Conservation (phyloP, 2,888 invertebrate species). For the Xanthorhoe spadicearia region DNA sequence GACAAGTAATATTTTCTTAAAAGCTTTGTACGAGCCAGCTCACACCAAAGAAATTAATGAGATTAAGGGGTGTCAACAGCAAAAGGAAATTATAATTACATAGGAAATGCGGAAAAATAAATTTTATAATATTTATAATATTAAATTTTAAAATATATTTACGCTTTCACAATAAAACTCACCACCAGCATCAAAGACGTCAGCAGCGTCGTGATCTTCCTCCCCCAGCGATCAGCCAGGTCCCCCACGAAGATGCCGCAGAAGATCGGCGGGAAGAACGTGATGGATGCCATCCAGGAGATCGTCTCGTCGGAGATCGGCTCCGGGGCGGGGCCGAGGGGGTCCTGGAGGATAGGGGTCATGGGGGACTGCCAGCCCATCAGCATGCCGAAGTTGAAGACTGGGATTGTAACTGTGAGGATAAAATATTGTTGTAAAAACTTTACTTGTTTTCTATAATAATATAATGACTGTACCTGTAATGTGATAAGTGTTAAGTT, state of each 20-base stretch:
- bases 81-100: background rate
- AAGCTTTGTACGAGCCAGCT: too few relatives aligned
- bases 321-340: constrained; percentile 75
- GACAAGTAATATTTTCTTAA: too few relatives aligned
- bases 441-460: too few relatives aligned
- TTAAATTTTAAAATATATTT: background rate
- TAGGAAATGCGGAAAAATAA: background rate
- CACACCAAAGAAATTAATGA: too few relatives aligned
- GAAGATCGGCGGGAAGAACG: constrained; percentile 83
- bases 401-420: constrained; percentile 80
- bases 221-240: constrained; percentile 81
- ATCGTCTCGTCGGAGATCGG: constrained; percentile 79
- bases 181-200: constrained; percentile 83
- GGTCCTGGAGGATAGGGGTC: constrained; percentile 78
- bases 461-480: too few relatives aligned
- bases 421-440: constrained; percentile 29
- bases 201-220: constrained; percentile 80
- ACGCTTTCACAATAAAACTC: constrained; percentile 51
- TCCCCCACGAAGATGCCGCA: constrained; percentile 83
- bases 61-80: background rate
- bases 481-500: too few relatives aligned
- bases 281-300: constrained; percentile 84
- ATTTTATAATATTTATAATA: too few relatives aligned
- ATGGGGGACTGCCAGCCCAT: constrained; percentile 86
- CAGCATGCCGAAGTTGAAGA: constrained; percentile 83